phyloP scores from a whole-genome alignment of 92 coral and sea anemone species.

The Zoanthus solanderi region DNA sequence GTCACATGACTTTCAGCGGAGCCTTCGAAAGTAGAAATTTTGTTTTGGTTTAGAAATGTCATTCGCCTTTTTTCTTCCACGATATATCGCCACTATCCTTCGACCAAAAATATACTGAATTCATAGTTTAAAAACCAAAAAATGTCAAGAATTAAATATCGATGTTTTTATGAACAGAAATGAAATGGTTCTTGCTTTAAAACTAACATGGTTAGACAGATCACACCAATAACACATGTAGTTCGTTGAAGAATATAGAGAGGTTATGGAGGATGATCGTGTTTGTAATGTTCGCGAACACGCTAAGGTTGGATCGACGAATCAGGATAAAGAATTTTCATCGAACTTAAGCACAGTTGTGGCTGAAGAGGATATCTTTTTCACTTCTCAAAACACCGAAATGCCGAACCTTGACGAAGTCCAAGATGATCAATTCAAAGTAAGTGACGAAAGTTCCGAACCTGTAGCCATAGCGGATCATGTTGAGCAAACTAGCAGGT shows the following conservation, averaged over 20 bases:
- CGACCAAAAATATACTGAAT: conserved; percentile 1
- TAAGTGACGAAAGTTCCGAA: background rate
- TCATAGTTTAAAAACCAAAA: conserved; percentile 4
- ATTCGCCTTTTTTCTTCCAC: conserved; percentile 22
- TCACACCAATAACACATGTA: conserved; percentile 2
- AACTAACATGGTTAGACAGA: background rate
- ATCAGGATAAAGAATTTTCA: background rate
- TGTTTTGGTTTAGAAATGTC: conserved; percentile 38
- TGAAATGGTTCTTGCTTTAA: background rate
- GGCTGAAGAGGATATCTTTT: conserved; percentile 10
- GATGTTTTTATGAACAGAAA: background rate
- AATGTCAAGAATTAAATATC: background rate
- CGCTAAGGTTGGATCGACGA: background rate
- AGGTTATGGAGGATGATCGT: conserved; percentile 29
- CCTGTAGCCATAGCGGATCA: background rate
- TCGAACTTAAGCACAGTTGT: conserved; percentile 7
- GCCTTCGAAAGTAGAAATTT: conserved; percentile 24
- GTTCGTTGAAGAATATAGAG: background rate
- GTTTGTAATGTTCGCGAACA: conserved; percentile 27
- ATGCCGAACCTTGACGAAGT: conserved; percentile 33
- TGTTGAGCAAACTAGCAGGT: conserved; percentile 17
- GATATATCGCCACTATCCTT: background rate
- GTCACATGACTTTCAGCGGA: conserved; percentile 53
- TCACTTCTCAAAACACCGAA: conserved; percentile 30
- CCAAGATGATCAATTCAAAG: conserved; percentile 11